Evolutionary conservation across 35 echinoderm and acorn worm genomes (phyloP), one percentile per base, ranked within the genome.

Genomic region (Heliocidaris erythrogramma): DNA sequence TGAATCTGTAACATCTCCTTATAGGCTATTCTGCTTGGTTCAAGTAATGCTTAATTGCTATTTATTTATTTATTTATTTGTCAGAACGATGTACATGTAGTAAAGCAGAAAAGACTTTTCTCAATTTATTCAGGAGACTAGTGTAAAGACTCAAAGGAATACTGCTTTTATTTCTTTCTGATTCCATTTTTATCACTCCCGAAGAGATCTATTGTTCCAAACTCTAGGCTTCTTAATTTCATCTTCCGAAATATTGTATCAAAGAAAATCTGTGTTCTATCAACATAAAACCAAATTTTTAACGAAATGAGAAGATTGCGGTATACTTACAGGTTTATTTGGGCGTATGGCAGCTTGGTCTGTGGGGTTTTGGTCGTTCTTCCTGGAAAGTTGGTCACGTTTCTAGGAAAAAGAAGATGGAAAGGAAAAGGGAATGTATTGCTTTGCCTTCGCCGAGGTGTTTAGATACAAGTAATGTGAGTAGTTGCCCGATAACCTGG

Each of bases 271-370:
- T 2, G 21, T 8, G 7, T 27, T 2, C 27, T 18, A 78, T 69
- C 0, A 69, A 69, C 61, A 69, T 5, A 7, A 69, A 69, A 69
- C 61, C 65, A 6, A 5, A 78, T 7, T 7, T 0, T 24, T 78
- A n/a, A 27, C 9, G 65, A 24, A 24, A 78, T 78, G 7, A 56
- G 14, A 9, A 56, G 13, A 69, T 69, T 78, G 65, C 2, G 65
- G 65, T n/a, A 78, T 78, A 78, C 65, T 78, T 78, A 78, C 65
- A 78, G 27, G 65, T 78, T 78, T 78, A 78, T 78, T 78, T 78
- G 65, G 18, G 21, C n/a, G 18, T 18, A 6, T n/a, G 65, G 65
- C n/a, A 78, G 65, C 65, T 78, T 78, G 65, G 65, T 5, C 21
- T 27, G 18, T 71, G 61, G 6, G 12, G 27, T 27, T 24, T 71